Evolutionary conservation across 2,113 vertebrate genomes (phyloP).

Genomic region (Paracanthobrama guichenoti): DNA sequence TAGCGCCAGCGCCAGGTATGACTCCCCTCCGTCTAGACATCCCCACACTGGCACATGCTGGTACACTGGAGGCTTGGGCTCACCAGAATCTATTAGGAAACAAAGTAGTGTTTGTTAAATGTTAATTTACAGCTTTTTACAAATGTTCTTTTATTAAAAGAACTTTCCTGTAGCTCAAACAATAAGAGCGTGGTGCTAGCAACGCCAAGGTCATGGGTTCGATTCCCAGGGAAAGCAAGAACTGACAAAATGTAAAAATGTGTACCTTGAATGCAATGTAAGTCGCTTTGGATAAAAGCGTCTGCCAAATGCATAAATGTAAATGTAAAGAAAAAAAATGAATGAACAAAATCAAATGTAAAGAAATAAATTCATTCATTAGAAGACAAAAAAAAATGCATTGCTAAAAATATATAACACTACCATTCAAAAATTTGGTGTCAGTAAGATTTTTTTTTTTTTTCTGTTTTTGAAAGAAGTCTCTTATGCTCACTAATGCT

Average conservation of each 20-base stretch:
- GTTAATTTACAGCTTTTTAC: neutral
- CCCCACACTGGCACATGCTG: slow-evolving; percentile 88
- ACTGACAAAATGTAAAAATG: no score
- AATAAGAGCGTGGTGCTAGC: no score
- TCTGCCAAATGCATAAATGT: no score
- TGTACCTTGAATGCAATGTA: no score
- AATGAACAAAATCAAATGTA: neutral
- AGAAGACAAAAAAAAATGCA: neutral
- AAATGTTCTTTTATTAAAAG: neutral
- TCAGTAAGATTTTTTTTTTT: neutral
- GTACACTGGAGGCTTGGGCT: slow-evolving; percentile 89
- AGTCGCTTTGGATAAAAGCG: no score
- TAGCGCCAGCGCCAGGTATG: slow-evolving; percentile 92
- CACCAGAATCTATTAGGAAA: slow-evolving; percentile 80
- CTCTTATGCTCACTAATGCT: neutral
- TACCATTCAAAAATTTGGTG: neutral
- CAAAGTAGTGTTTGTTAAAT: neutral
- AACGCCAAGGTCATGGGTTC: no score
- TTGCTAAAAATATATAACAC: neutral
- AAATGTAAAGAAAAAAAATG: no score
- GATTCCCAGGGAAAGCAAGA: no score
- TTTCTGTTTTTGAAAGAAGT: neutral
- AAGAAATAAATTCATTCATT: no score
- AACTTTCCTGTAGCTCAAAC: no score
- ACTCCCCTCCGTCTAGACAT: slow-evolving; percentile 82